These are phyloP conservation scores for Cephus pulcher DNA, from an alignment of 2,888 invertebrate species.

Conservation along the genomic window DNA sequence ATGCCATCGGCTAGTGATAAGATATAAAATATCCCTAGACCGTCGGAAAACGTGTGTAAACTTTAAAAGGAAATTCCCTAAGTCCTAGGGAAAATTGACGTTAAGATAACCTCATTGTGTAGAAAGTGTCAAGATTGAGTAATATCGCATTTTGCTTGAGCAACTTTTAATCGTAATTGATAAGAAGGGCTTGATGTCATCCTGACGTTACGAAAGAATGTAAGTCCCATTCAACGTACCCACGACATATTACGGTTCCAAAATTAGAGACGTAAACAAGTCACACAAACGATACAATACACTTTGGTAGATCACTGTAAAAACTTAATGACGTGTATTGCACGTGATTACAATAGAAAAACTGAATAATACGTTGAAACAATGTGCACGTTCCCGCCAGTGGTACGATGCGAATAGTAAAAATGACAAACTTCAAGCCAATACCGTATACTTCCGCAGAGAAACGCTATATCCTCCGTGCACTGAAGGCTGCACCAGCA, in stretches of 20 bases:
- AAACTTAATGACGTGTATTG: not conserved
- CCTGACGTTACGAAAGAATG: not conserved
- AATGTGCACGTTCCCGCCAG: not conserved
- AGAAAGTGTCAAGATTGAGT: not conserved
- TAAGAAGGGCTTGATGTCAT: not conserved
- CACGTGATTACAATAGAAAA: not conserved
- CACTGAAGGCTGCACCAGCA: constrained; percentile 40
- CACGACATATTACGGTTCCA: not conserved
- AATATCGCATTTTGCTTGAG: not conserved
- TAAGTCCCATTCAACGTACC: not conserved
- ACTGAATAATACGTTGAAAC: not conserved
- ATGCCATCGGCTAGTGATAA: not conserved
- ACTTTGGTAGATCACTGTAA: not conserved
- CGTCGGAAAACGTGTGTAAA: not conserved
- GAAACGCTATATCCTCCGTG: constrained; percentile 41
- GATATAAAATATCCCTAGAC: not conserved
- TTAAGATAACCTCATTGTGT: not conserved
- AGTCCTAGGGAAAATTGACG: not conserved
- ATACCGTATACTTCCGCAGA: constrained; percentile 34
- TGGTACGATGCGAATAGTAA: not conserved
- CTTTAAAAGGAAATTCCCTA: not conserved
- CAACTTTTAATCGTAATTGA: not conserved
- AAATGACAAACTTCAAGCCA: constrained; percentile 34
- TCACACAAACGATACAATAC: not conserved
- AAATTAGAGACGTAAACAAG: not conserved